Conservation (phyloP, 2,113 vertebrate genomes). For the Jaculus jaculus region DNA sequence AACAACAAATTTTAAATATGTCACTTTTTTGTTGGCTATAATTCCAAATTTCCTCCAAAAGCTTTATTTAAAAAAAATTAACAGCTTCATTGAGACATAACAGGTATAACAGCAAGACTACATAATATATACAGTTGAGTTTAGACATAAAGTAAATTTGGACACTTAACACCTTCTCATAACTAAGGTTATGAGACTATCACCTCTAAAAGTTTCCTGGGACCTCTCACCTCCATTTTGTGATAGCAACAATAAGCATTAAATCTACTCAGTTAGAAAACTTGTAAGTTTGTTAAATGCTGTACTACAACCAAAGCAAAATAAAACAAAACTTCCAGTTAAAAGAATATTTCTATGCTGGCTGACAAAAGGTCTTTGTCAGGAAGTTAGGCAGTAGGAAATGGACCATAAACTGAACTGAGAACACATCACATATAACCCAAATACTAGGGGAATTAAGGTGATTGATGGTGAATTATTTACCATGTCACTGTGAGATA, state of each 20-base stretch:
- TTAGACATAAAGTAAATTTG: background rate
- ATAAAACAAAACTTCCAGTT: background rate
- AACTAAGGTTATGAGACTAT: background rate
- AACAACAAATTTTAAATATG: conserved; percentile 71
- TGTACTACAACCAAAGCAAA: conserved; percentile 20
- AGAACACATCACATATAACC: background rate
- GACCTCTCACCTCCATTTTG: background rate
- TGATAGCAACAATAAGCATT: background rate
- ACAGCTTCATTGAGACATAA: background rate
- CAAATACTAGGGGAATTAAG: background rate
- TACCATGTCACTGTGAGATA: background rate
- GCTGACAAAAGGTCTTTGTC: conserved; percentile 62
- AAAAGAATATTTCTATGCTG: conserved; percentile 48
- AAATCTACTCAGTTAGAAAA: background rate
- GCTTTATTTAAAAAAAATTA: background rate
- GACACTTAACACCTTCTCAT: too few species aligned
- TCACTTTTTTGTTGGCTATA: conserved; percentile 76
- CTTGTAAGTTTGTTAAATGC: conserved; percentile 50
- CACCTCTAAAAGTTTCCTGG: background rate
- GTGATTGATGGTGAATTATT: conserved; percentile 5
- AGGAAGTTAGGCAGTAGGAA: conserved; percentile 12
- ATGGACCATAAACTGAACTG: background rate
- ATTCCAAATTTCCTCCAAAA: conserved; percentile 66
- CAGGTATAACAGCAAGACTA: background rate
- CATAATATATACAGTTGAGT: background rate